Percentiles rank a stretch among this genome's conserved stretches.
Evolutionary conservation across 2,888 invertebrate genomes (phyloP).

Genomic region (Aleiodes testaceus): DNA sequence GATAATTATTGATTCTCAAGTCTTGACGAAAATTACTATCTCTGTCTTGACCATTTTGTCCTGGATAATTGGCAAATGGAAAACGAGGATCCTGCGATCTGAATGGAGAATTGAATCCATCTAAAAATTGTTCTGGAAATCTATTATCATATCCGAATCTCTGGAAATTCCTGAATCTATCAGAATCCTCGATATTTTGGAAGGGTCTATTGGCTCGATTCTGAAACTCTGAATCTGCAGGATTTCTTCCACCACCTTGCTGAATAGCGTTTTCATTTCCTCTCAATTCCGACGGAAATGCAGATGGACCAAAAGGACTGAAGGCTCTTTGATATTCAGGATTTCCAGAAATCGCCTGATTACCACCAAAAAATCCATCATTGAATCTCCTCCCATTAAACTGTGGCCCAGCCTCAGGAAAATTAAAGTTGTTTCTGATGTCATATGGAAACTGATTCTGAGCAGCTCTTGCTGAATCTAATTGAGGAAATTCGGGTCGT

Average conservation of each 20-base stretch:
- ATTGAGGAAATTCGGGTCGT: background rate
- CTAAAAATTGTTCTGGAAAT: conserved; percentile 40
- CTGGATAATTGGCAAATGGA: conserved; percentile 36
- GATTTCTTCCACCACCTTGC: conserved; percentile 34
- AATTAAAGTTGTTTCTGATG: conserved; percentile 25
- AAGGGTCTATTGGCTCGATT: conserved; percentile 40
- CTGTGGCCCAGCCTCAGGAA: conserved; percentile 7
- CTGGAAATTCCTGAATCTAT: conserved; percentile 48
- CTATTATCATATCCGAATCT: conserved; percentile 47
- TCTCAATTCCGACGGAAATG: conserved; percentile 19
- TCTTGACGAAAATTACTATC: conserved; percentile 31
- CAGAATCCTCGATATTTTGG: conserved; percentile 44
- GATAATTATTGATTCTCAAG: conserved; percentile 41
- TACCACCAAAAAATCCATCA: conserved; percentile 37
- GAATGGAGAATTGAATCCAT: conserved; percentile 40
- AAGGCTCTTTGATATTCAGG: conserved; percentile 47
- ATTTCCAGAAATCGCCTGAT: conserved; percentile 24
- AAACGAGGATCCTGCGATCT: conserved; percentile 33
- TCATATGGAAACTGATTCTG: conserved; percentile 43
- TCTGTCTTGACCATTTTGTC: conserved; percentile 30
- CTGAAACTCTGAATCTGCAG: conserved; percentile 43
- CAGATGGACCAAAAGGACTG: conserved; percentile 39
- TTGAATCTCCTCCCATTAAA: conserved; percentile 15
- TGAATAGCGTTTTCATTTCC: conserved; percentile 33
- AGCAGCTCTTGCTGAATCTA: conserved; percentile 35